A percentile compares a stretch with the other conserved stretches of the same genome.
phyloP scores from a whole-genome alignment of 1,140 invertebrate species.

The Ladona fulva region DNA sequence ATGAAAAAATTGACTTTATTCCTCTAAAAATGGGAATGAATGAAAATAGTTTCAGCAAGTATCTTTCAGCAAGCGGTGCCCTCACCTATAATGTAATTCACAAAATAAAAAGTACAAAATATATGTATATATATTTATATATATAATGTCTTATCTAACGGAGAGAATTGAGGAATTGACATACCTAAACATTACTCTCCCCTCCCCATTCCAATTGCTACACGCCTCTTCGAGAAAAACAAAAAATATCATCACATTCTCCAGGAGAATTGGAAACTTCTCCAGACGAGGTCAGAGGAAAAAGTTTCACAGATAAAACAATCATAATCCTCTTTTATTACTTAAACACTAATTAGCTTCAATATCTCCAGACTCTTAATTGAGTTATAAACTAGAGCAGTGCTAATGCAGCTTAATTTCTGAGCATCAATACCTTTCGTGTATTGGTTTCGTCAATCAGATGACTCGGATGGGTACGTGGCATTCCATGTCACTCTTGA shows the following conservation, averaged over 20 bases:
- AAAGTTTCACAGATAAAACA: not conserved
- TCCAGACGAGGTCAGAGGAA: not conserved
- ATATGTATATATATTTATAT: not conserved
- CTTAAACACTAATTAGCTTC: not conserved
- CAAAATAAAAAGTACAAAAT: not conserved
- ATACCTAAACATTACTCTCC: not conserved
- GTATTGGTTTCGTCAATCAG: not conserved
- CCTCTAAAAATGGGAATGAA: no score
- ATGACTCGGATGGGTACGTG: not conserved
- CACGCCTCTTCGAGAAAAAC: not conserved
- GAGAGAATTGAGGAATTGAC: not conserved
- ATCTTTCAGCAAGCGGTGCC: not conserved
- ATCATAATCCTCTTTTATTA: not conserved
- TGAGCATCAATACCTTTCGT: not conserved
- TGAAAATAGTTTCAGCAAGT: not conserved
- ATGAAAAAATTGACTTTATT: no score
- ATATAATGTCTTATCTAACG: not conserved
- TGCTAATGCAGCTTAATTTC: not conserved
- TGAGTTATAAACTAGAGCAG: not conserved
- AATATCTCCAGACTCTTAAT: not conserved
- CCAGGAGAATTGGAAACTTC: not conserved
- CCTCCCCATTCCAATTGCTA: not conserved
- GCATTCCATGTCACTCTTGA: no score
- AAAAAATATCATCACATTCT: not conserved
- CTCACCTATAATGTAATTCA: not conserved